Evolutionary conservation across 2,888 invertebrate species (phyloP), one percentile per base, ranked within the genome.

Genomic region (Marronus borbonicus): DNA sequence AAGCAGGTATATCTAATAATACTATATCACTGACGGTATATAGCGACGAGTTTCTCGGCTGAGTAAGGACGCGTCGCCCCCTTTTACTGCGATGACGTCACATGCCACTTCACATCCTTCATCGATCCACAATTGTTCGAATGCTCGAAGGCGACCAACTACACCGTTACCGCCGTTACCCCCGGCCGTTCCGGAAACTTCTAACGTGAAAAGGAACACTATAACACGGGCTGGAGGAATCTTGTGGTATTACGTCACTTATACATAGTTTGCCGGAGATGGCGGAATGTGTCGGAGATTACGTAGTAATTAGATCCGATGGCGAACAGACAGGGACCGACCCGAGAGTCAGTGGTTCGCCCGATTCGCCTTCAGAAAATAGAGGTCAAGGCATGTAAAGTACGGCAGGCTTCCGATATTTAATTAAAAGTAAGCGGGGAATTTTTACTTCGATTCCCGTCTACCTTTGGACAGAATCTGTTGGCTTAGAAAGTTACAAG

Each of bases 101-200:
- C 79, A 74, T 80, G 80, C 81, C 78, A 82, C 81, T 81, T 78
- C 81, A 78, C 79, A 76, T 77, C 79, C 52, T 79, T 79, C 78
- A 82, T 82, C 81, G 82, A 81, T 82, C 80, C 80, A 78, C 77
- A 80, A 81, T 81, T 82, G 80, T 80, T 81, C 80, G 79, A 82
- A 82, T 81, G 80, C 80, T 81, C 76, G 74, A 76, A 76, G 65
- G 66, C 72, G 72, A 60, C 70, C 70, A 70, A 72, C 72, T 72
- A 72, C 58, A 72, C 36, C 58, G 72, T 72, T 72, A 72, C 72
- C 72, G 72, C 44, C 44, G 66, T 66, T 66, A 72, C 72, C 58
- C 55, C 31, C 72, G 39, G 60, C 39, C 39, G 72, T 72, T 72
- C 58, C 39, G 58, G 72, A 76, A 76, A 50, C 76, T 65, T 76